Conservation (phyloP, 1,140 invertebrate species). For the Drosophila busckii region DNA sequence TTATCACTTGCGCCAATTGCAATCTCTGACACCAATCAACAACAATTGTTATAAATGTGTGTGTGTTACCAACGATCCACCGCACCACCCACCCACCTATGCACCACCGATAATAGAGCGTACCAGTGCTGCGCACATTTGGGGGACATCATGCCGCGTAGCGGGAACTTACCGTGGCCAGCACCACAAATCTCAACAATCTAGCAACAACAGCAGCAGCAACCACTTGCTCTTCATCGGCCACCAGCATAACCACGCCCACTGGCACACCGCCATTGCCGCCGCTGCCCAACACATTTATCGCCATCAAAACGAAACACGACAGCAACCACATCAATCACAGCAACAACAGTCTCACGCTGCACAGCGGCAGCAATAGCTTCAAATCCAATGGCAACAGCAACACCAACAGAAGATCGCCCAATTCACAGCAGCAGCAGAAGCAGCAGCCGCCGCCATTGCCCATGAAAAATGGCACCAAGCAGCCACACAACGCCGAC, state of each 20-base stretch:
- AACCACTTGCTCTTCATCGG: constrained; percentile 48
- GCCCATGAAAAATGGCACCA: constrained; percentile 61
- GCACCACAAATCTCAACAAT: constrained; percentile 34
- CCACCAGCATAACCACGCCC: constrained; percentile 53
- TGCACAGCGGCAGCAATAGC: constrained; percentile 64
- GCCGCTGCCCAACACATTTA: constrained; percentile 68
- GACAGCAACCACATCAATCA: constrained; percentile 40
- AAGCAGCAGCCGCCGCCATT: constrained; percentile 59
- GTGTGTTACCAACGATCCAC: constrained; percentile 14
- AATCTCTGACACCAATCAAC: constrained; percentile 2
- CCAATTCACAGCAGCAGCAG: constrained; percentile 26
- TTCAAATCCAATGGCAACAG: constrained; percentile 59
- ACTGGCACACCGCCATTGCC: constrained; percentile 69
- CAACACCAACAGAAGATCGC: constrained; percentile 47
- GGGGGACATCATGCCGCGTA: constrained; percentile 79
- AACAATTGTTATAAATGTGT: constrained; percentile 16
- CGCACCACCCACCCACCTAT: constrained; percentile 12
- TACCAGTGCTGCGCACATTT: constrained; percentile 79
- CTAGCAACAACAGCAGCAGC: constrained; percentile 25
- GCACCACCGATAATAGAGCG: constrained; percentile 57
- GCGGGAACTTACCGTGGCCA: constrained; percentile 69
- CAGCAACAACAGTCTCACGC: constrained; percentile 50
- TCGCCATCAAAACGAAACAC: constrained; percentile 69
- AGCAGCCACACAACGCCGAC: constrained; percentile 41
- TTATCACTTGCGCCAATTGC: too few relatives aligned